Base-by-base conservation (phyloP, 2,797 vertebrate genomes). In the Knipowitschia caucasica region DNA sequence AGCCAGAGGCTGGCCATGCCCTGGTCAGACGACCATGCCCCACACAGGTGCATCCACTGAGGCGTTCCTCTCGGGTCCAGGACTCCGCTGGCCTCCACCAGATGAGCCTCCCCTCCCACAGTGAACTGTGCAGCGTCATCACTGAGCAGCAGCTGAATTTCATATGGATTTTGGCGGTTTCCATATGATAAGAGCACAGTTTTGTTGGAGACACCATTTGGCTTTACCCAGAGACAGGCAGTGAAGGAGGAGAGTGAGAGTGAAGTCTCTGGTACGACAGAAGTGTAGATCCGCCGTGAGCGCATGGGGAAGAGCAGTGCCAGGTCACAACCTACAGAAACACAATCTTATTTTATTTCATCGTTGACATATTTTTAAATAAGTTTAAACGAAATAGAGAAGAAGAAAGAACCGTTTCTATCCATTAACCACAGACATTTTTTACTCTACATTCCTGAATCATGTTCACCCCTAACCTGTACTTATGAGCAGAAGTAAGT, bases 271-370 rank as follows among this genome's bases (percentile, higher is more conserved):
- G 93, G 92, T 20, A 89, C 81, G 33, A 98, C 86, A 0, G 92
- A 90, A 49, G 91, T 90, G 60, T 93, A 94, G 62, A 94, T 96
- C 73, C 91, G 92, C 42, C 87, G 84, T 1, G 97, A 98, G n/a
- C 94, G 93, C 94, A 95, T 95, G 17, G 97, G 96, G 73, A 96
- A 98, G 62, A 98, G 88, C 15, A 99, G 82, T 0, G 92, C 92
- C 17, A 85, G 91, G 68, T 98, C 95, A 60, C 93, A 98, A 34
- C 93, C 96, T 99, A 49, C 4, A 70, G 67, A 64, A 6, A 56
- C 0, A 23, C 6, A 26, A 17, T 5, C 11, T 25, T 15, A 9
- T 15, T 35, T 35, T 50, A 30, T 18, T 24, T 30, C 17, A 8
- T n/a, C n/a, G 7, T 12, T 10, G 27, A 45, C 21, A 18, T 23